Evolutionary conservation across 1,140 invertebrate genomes (phyloP).

Genomic region (Andricus grossulariae): DNA sequence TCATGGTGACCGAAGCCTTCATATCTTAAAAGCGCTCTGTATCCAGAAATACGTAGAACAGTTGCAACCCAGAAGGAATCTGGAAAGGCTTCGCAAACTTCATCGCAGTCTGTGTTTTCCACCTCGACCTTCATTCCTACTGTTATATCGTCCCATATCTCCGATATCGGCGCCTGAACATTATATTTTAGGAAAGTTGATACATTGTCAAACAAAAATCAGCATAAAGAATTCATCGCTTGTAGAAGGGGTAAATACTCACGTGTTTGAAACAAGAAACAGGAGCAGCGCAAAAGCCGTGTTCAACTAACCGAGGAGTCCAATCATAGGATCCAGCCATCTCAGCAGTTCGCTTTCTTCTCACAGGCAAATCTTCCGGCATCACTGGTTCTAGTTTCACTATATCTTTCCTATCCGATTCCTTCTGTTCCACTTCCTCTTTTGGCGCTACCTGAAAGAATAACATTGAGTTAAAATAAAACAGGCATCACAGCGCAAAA

Average conservation of each 20-base stretch:
- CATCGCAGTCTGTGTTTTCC: slow-evolving; percentile 92
- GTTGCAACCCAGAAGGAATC: slow-evolving; percentile 97
- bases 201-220: slow-evolving; percentile 20
- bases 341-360: slow-evolving; percentile 77
- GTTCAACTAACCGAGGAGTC: slow-evolving; percentile 85
- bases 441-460: slow-evolving; percentile 26
- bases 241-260: slow-evolving; percentile 55
- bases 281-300: slow-evolving; percentile 88
- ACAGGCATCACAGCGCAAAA: too few relatives aligned
- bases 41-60: slow-evolving; percentile 92
- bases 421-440: slow-evolving; percentile 39
- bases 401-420: slow-evolving; percentile 50
- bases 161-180: slow-evolving; percentile 87
- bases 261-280: slow-evolving; percentile 94
- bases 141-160: slow-evolving; percentile 95
- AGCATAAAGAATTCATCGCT: slow-evolving; percentile 22
- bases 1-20: slow-evolving; percentile 94
- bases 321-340: slow-evolving; percentile 88
- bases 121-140: slow-evolving; percentile 98
- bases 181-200: background rate
- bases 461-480: too few relatives aligned
- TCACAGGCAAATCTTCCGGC: slow-evolving; percentile 72
- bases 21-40: slow-evolving; percentile 94
- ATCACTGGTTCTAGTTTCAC: slow-evolving; percentile 65
- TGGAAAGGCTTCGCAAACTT: slow-evolving; percentile 84